Percentiles rank a stretch among this genome's conserved stretches.
These are phyloP conservation scores for Drosophila varians DNA, from an alignment of 1,140 invertebrate genomes.

Conservation along the genomic window DNA sequence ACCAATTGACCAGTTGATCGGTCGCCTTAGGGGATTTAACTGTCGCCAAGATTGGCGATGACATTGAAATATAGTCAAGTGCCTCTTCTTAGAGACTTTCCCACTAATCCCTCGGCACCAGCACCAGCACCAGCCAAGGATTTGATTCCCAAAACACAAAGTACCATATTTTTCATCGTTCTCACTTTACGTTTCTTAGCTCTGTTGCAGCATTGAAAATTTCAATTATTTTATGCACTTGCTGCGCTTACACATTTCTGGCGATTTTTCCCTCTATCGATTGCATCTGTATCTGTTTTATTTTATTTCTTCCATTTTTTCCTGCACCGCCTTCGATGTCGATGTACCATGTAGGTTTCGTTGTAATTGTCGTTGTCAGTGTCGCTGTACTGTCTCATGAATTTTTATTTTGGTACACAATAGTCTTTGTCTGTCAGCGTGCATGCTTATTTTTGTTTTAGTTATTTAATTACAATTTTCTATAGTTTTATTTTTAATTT, in stretches of 20 bases:
- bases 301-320: conserved; percentile 15
- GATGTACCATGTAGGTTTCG: conserved; percentile 13
- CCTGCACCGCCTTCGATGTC: conserved; percentile 12
- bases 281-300: background rate
- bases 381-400: conserved; percentile 34
- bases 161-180: conserved; percentile 3
- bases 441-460: conserved; percentile 61
- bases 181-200: background rate
- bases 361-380: conserved; percentile 22
- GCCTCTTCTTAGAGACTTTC: background rate
- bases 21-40: conserved; percentile 22
- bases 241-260: conserved; percentile 25
- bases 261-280: conserved; percentile 33
- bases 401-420: conserved; percentile 69
- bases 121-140: background rate
- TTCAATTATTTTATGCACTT: conserved; percentile 49
- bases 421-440: conserved; percentile 43
- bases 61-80: conserved; percentile 40
- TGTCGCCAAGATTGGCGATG: conserved; percentile 36
- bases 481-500: conserved; percentile 75
- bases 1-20: conserved; percentile 5
- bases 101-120: background rate
- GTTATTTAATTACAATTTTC: conserved; percentile 74
- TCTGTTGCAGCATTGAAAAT: conserved; percentile 44
- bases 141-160: background rate